A percentile compares a stretch with the other conserved stretches of the same genome.
phyloP scores from a whole-genome alignment of 2,888 invertebrate genomes.

The Cantharis lateralis region DNA sequence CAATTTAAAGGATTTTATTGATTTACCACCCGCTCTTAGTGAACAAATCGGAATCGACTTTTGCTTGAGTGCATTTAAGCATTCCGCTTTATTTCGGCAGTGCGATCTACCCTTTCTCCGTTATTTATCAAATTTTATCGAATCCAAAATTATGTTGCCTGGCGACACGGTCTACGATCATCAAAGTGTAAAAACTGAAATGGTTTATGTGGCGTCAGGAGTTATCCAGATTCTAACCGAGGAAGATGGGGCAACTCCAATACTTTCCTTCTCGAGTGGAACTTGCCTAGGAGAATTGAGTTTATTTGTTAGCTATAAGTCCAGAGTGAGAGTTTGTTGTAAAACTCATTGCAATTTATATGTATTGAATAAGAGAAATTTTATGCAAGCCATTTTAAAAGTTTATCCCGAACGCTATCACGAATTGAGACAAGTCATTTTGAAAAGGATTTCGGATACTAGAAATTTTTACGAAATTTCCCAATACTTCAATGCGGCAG shows the following conservation, averaged over 20 bases:
- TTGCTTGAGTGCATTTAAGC: slow-evolving; percentile 33
- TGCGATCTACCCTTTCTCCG: slow-evolving; percentile 33
- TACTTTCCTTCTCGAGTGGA: slow-evolving; percentile 38
- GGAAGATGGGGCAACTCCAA: slow-evolving; percentile 40
- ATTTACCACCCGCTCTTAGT: background rate
- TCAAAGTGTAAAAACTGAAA: slow-evolving; percentile 23
- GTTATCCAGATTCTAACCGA: slow-evolving; percentile 38
- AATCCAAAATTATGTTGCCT: slow-evolving; percentile 31
- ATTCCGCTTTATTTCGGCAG: slow-evolving; percentile 36
- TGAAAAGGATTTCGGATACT: background rate
- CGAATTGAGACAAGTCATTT: background rate
- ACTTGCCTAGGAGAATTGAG: slow-evolving; percentile 37
- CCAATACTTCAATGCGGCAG: background rate
- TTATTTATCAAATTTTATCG: slow-evolving; percentile 26
- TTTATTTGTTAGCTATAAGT: slow-evolving; percentile 31
- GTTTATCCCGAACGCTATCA: background rate
- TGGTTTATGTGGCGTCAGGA: slow-evolving; percentile 39
- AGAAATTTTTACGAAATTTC: background rate
- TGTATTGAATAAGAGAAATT: slow-evolving; percentile 27
- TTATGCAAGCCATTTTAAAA: slow-evolving; percentile 22
- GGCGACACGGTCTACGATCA: slow-evolving; percentile 34
- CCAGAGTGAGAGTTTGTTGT: slow-evolving; percentile 34
- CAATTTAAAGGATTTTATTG: background rate
- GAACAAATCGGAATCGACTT: slow-evolving; percentile 28
- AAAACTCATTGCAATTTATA: slow-evolving; percentile 37